Evolutionary conservation across 2,797 vertebrate species (phyloP).

Genomic region (Gadopsis bispinosus): DNA sequence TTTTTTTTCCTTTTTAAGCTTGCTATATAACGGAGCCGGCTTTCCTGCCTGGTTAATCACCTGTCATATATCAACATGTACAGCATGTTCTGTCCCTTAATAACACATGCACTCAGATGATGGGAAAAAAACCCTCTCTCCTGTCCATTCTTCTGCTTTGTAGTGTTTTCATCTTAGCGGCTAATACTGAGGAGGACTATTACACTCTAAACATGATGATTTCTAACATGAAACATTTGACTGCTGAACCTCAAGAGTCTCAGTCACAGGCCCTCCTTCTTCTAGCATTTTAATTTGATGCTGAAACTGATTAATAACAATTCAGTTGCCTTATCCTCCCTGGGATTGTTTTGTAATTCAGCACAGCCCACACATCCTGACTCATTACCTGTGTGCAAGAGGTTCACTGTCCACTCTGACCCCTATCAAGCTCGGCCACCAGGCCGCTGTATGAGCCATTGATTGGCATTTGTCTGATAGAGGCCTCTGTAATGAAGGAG

Average conservation of each 20-base stretch:
- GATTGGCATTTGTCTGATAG: constrained; percentile 76
- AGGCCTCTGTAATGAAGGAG: constrained; percentile 69
- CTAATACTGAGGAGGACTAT: neutral
- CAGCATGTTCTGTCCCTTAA: neutral
- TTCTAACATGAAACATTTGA: neutral
- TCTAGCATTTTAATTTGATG: constrained; percentile 15
- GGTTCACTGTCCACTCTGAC: constrained; percentile 56
- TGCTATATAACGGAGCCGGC: constrained; percentile 22
- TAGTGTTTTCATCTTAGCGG: constrained; percentile 14
- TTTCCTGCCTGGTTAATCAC: constrained; percentile 29
- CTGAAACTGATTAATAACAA: constrained; percentile 30
- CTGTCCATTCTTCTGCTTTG: neutral
- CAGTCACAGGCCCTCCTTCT: neutral
- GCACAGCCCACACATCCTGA: neutral
- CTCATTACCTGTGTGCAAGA: constrained; percentile 42
- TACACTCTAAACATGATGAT: neutral
- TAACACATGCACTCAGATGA: constrained; percentile 9
- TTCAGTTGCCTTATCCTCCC: constrained; percentile 19
- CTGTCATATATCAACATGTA: constrained; percentile 35
- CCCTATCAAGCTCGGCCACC: constrained; percentile 61
- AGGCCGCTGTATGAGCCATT: constrained; percentile 53
- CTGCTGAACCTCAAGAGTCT: neutral
- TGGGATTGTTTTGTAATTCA: constrained; percentile 37
- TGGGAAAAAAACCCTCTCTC: neutral
- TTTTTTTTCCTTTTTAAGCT: neutral